phyloP scores from a whole-genome alignment of 2,888 invertebrate species.

The Perizoma flavofasciatum region DNA sequence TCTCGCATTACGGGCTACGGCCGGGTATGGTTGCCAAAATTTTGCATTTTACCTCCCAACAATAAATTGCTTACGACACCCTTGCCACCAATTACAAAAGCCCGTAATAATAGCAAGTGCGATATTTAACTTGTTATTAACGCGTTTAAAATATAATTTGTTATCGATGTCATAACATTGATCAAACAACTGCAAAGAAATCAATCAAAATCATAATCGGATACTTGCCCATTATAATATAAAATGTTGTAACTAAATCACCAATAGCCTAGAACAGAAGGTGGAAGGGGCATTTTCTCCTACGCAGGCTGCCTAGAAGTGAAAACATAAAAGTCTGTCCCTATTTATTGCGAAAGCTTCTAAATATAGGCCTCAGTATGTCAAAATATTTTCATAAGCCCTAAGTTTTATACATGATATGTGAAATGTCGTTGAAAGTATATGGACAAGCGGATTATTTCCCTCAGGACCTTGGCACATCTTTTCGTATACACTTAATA shows the following conservation, averaged over 20 bases:
- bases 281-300: no score
- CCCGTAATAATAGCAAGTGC: constrained; percentile 32
- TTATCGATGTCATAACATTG: not conserved
- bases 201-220: no score
- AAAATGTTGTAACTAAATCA: no score
- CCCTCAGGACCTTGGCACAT: constrained; percentile 34
- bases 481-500: constrained; percentile 25
- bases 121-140: constrained; percentile 12
- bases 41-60: constrained; percentile 52
- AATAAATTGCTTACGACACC: constrained; percentile 43
- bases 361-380: constrained; percentile 10
- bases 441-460: constrained; percentile 41
- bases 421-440: constrained; percentile 36
- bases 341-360: constrained; percentile 5
- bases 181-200: no score
- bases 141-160: constrained; percentile 23
- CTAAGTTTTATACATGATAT: constrained; percentile 33
- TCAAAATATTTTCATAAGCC: constrained; percentile 26
- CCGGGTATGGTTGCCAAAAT: constrained; percentile 57
- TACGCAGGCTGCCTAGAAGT: no score
- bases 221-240: no score
- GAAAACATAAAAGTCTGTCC: not conserved
- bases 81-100: constrained; percentile 37
- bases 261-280: no score
- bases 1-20: constrained; percentile 50